Conservation (phyloP, 2,888 invertebrate genomes). For the Ormyrus labotus region DNA sequence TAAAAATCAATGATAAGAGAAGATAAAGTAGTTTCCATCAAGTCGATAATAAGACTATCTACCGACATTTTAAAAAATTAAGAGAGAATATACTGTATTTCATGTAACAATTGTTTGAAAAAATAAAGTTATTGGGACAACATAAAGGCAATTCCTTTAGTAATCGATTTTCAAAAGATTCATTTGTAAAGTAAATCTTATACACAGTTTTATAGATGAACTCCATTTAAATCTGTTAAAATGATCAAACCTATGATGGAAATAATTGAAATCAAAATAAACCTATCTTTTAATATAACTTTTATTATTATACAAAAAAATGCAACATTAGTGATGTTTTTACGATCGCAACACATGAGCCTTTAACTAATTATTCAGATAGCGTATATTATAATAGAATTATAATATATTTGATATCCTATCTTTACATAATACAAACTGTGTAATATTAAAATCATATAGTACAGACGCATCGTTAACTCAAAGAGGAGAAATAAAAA, state of each 20-base stretch:
- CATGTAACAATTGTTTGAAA: too few relatives aligned
- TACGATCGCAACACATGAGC: slow-evolving; percentile 48
- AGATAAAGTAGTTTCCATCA: slow-evolving; percentile 12
- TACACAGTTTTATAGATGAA: too few relatives aligned
- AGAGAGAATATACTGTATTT: too few relatives aligned
- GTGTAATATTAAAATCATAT: slow-evolving; percentile 48
- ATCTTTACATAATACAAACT: slow-evolving; percentile 50
- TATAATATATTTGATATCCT: slow-evolving; percentile 47
- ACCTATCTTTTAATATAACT: slow-evolving; percentile 47
- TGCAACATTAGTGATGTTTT: slow-evolving; percentile 51
- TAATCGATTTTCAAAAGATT: too few relatives aligned
- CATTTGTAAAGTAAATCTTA: too few relatives aligned
- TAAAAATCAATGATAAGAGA: not conserved
- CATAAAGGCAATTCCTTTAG: too few relatives aligned
- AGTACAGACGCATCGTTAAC: slow-evolving; percentile 28
- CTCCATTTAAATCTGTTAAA: too few relatives aligned
- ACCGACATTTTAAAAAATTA: too few relatives aligned
- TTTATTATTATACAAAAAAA: slow-evolving; percentile 52
- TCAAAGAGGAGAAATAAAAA: slow-evolving; percentile 9
- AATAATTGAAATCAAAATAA: slow-evolving; percentile 28
- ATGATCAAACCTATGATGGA: not conserved
- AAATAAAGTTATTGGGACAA: too few relatives aligned
- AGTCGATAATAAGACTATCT: not conserved
- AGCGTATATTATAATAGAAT: slow-evolving; percentile 45
- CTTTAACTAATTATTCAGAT: slow-evolving; percentile 49